A percentile compares a stretch with the other conserved stretches of the same genome.
Evolutionary conservation across 2,113 vertebrate species (phyloP).

Genomic region (Ceyx melanurus): DNA sequence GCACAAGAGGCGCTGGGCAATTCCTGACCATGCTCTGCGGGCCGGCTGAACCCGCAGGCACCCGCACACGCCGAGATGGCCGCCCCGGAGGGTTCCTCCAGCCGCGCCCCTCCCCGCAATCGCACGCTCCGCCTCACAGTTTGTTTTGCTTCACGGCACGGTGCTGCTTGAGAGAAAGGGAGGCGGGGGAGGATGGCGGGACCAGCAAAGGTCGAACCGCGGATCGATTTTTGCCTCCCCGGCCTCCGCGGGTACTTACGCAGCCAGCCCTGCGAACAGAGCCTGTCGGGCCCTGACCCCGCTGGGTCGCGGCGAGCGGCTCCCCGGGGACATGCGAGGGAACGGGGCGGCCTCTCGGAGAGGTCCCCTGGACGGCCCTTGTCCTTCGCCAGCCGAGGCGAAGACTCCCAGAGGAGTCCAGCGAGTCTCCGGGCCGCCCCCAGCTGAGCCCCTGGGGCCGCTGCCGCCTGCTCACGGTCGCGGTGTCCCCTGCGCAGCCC

Average conservation of each 20-base stretch:
- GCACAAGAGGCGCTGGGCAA: neutral
- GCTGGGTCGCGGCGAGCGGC: accelerated
- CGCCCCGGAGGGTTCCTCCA: accelerated
- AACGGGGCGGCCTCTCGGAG: accelerated
- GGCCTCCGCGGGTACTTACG: neutral
- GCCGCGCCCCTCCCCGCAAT: too few species aligned
- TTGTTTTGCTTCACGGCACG: neutral
- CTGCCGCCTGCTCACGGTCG: accelerated
- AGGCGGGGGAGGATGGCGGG: neutral
- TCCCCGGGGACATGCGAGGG: neutral
- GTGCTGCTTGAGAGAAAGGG: accelerated
- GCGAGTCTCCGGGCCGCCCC: too few species aligned
- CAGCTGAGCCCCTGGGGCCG: neutral
- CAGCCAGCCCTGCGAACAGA: accelerated
- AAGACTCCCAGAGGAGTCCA: too few species aligned
- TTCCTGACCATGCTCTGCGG: accelerated
- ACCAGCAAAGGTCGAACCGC: neutral
- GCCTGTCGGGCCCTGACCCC: accelerated
- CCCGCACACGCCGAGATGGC: neutral
- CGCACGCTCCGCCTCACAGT: accelerated
- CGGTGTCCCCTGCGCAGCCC: neutral
- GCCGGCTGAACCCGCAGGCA: accelerated
- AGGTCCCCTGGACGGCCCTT: too few species aligned
- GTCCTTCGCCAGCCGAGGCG: neutral
- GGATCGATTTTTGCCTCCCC: too few species aligned